A percentile compares a stretch with the other conserved stretches of the same genome.
Evolutionary conservation across 2,888 invertebrate genomes (phyloP).

Genomic region (Chrysolina haemoptera): DNA sequence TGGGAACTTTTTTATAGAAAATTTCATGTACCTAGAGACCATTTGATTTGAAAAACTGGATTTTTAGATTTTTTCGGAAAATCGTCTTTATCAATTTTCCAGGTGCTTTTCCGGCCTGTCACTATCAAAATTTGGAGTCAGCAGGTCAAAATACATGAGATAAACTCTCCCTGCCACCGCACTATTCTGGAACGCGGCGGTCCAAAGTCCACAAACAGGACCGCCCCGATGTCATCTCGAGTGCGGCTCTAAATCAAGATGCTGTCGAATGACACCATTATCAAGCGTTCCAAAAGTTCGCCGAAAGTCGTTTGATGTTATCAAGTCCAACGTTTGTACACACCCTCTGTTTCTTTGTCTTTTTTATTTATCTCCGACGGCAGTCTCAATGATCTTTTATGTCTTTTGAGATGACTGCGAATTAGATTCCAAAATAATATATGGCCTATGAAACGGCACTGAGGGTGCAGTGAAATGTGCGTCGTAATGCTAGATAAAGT

Average conservation of each 20-base stretch:
- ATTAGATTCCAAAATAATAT: conserved; percentile 58
- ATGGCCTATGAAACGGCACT: conserved; percentile 52
- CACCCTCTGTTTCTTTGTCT: conserved; percentile 60
- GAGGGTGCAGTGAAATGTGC: conserved; percentile 5
- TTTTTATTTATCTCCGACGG: conserved; percentile 57
- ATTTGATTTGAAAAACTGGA: too few species aligned
- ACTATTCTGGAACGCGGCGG: neutral
- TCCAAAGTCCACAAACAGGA: conserved; percentile 35
- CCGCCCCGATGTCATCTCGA: conserved; percentile 48
- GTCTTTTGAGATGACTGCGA: conserved; percentile 57
- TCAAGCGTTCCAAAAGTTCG: conserved; percentile 60
- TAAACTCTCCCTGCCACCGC: too few species aligned
- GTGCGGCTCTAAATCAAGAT: conserved; percentile 61
- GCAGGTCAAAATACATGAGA: too few species aligned
- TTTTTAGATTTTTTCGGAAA: too few species aligned
- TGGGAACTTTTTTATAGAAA: too few species aligned
- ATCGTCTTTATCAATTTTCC: too few species aligned
- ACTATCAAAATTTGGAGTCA: too few species aligned
- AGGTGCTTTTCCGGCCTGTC: too few species aligned
- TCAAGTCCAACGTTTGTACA: conserved; percentile 62
- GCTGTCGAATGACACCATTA: conserved; percentile 64
- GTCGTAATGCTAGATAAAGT: neutral
- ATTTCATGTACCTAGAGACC: too few species aligned
- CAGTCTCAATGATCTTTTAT: conserved; percentile 59
- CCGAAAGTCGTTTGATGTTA: conserved; percentile 62